These are phyloP conservation scores for Odobenus rosmarus DNA, from an alignment of 2,113 vertebrate species.

Conservation along the genomic window DNA sequence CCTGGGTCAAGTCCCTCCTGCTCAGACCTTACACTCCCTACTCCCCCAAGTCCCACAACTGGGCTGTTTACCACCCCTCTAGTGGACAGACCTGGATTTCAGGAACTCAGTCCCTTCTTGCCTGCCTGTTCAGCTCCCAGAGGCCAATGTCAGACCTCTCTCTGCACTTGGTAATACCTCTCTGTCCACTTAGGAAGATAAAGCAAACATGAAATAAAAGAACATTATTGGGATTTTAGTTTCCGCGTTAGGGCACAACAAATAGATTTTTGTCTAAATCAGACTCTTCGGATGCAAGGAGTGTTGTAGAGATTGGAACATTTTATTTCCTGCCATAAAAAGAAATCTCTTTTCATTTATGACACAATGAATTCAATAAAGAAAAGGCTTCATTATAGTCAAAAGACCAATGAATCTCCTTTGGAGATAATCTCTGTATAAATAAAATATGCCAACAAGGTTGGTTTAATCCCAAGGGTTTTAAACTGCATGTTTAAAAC, in stretches of 20 bases:
- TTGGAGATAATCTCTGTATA: conserved; percentile 70
- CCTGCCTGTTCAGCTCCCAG: not conserved
- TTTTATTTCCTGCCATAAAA: conserved; percentile 71
- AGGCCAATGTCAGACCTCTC: not conserved
- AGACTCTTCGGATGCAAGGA: conserved; percentile 49
- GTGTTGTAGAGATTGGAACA: conserved; percentile 6
- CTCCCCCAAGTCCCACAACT: not conserved
- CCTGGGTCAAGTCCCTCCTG: not conserved
- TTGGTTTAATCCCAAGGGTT: conserved; percentile 70
- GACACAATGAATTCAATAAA: conserved; percentile 66
- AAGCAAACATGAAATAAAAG: conserved; percentile 63
- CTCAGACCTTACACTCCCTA: not conserved
- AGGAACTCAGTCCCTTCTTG: not conserved
- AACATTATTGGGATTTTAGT: not conserved
- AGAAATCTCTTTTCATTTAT: conserved; percentile 72
- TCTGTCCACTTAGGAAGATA: not conserved
- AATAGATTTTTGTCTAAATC: conserved; percentile 58
- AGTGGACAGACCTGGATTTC: not conserved
- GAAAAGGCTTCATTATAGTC: not conserved
- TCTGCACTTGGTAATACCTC: not conserved
- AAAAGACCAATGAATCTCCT: conserved; percentile 74
- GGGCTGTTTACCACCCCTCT: too few relatives aligned
- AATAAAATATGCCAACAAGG: conserved; percentile 69
- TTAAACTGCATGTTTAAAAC: conserved; percentile 57
- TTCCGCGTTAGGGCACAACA: conserved; percentile 34